These are phyloP conservation scores for Helogale parvula DNA, from an alignment of 2,113 vertebrate genomes.

Conservation along the genomic window DNA sequence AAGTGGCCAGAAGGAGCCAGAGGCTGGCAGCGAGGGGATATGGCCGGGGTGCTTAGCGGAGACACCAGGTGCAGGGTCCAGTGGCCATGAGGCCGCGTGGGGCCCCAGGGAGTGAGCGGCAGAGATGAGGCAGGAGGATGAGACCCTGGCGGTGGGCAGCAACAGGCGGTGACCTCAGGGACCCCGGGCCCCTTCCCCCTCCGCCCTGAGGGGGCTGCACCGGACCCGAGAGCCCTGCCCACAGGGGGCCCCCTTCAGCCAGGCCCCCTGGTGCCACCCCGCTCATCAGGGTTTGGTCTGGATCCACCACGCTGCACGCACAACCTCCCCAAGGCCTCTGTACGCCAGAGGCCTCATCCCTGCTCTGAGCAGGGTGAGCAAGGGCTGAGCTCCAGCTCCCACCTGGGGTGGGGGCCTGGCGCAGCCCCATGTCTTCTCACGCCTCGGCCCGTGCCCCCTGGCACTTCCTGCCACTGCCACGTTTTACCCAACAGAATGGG, in stretches of 20 bases:
- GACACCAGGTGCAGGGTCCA: fast-evolving
- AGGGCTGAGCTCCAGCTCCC: background rate
- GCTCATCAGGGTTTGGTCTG: background rate
- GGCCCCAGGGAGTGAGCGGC: background rate
- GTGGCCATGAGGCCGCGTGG: fast-evolving
- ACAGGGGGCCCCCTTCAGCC: background rate
- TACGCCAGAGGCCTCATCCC: background rate
- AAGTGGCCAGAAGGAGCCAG: background rate
- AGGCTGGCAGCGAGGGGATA: fast-evolving
- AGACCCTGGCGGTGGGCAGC: background rate
- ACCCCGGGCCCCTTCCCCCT: background rate
- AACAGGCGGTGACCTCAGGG: background rate
- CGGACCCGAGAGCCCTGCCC: background rate
- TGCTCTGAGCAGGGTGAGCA: background rate
- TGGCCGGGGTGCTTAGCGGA: background rate
- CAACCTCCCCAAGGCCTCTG: background rate
- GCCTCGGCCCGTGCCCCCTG: fast-evolving
- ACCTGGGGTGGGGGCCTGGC: fast-evolving
- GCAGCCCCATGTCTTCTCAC: fast-evolving
- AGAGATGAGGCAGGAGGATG: background rate
- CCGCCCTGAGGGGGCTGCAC: background rate
- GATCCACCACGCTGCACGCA: background rate
- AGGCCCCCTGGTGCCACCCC: background rate
- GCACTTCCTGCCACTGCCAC: background rate
- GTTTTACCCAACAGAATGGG: no score